Base-by-base conservation (phyloP, 2,888 invertebrate genomes). In the Temnothorax ravouxi region DNA sequence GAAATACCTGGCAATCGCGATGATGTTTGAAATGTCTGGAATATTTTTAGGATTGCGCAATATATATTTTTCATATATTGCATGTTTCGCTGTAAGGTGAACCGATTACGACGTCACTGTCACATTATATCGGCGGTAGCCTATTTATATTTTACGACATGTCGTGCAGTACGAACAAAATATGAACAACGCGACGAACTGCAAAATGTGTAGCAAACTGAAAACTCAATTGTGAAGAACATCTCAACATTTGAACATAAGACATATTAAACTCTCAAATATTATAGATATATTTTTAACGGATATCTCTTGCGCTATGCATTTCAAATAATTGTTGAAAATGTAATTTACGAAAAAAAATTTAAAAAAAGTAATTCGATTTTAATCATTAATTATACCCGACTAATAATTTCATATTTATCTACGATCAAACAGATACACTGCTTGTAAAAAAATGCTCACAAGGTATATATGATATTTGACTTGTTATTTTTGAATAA, bases 61-160 rank as follows among this genome's bases (percentile, higher is more conserved):
- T 11, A 34, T 34, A 25, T 56, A 21, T 21, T 29, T 59, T 50
- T 69, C 13, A 59, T 13, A 18, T 34, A 34, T 47, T 59, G 34
- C 18, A 21, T 79, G 69, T 29, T 34, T 52, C 25, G 18, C 18
- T 34, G 47, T 69, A 47, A 69, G 18, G 13, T 38, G 38, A 47
- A 47, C 59, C 79, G 25, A 79, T 79, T 59, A 69, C 47, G 38
- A 13, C 15, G 44, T 69, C 34, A 18, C 69, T 79, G 44, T 69
- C 59, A 59, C 4, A 47, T 59, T 79, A 67, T 59, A 79, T 79
- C 34, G 38, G 18, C 34, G 38, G 18, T 79, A 79, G 56, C 56
- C 69, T 69, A 69, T 79, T 79, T 69, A 79, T 79, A 69, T 69
- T 79, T 69, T 38, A 79, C 13, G 47, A 25, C 47, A 18, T 59